Base-by-base conservation (phyloP, 1,140 invertebrate genomes). In the Eriocheir sinensis region DNA sequence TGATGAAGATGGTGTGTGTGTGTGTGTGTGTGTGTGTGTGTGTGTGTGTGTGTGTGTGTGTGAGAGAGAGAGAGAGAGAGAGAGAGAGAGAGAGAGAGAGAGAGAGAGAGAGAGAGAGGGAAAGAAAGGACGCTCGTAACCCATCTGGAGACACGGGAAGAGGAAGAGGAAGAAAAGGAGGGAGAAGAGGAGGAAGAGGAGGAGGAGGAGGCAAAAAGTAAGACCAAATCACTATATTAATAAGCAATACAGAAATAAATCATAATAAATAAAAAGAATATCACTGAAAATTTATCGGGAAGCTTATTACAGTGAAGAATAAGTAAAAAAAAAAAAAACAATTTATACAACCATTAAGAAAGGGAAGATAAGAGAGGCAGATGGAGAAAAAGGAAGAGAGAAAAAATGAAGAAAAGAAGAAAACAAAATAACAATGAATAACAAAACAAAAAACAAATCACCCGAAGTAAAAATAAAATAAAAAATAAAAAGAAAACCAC, bases 1-100 rank as follows among this genome's bases (percentile, higher is more conserved):
- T 48, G 4, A 48, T 48, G n/a, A n/a, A n/a, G n/a, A n/a, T n/a
- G n/a, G n/a, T 48, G 44, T 48, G 4, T 48, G 4, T 15, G 4
- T 48, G n/a, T n/a, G 60, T 15, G 60, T 48, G 44, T 48, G 4
- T 48, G 4, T 15, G 4, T 48, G n/a, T n/a, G 60, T 15, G 60
- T 48, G 44, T 48, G 4, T 48, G 4, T 15, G 4, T 48, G 44
- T 48, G 4, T 48, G 4, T 15, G 4, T 48, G n/a, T n/a, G 60
- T 15, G 60, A 72, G n/a, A 72, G 60, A n/a, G n/a, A 72, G 80
- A 36, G 36, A 83, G 36, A 83, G 80, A 83, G 80, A 36, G 80
- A 36, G 21, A 83, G 36, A 36, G 80, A 83, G 34, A 83, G 80
- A 83, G 80, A 36, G 80, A 36, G 80, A 83, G 36, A 36, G 80